Base-by-base conservation (phyloP, 2,888 invertebrate species). In the Napeogenes sylphis region DNA sequence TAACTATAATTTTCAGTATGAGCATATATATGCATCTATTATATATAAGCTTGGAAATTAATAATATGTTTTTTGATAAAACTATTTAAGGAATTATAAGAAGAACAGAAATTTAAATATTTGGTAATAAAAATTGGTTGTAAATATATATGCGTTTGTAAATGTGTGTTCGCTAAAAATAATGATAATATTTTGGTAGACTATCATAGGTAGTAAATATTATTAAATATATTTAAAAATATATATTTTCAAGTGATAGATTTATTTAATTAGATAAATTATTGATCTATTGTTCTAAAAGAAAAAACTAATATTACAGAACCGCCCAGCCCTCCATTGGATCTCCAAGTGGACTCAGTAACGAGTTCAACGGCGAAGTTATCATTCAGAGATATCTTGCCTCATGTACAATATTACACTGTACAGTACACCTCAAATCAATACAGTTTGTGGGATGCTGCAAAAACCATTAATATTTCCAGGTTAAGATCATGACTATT, bases 251-350 rank as follows among this genome's bases (percentile, higher is more conserved):
- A 21, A 21, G 21, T 21, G 21, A 21, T 1, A 21, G 21, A 21
- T 21, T 21, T 21, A 21, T 21, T 21, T 21, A 21, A 21, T 21
- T 21, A 35, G 4, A 35, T 5, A 2, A 35, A 35, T 35, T 35
- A 35, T 5, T 6, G 3, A 4, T 5, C 6, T 35, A 35, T 5
- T 35, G 6, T 2, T 35, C 35, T 2, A 0, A 35, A 2, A 35
- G 2, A 3, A 5, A 8, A 0, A 30, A 30, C 30, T 30, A 4
- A 30, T 10, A 51, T 30, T 71, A 0, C 77, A 91, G 91, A 91
- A 64, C 91, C 91, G 0, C 91, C 91, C 12, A 85, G 85, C 0
- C 86, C 89, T 0, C 91, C 91, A 0, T 66, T 85, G 51, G 91
- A 91, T 14, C 67, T 91, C 0, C 87, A 89, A 79, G 79, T 90